A percentile compares a stretch with the other conserved stretches of the same genome.
phyloP scores from a whole-genome alignment of 2,888 invertebrate species.

The Colostygia pectinataria region DNA sequence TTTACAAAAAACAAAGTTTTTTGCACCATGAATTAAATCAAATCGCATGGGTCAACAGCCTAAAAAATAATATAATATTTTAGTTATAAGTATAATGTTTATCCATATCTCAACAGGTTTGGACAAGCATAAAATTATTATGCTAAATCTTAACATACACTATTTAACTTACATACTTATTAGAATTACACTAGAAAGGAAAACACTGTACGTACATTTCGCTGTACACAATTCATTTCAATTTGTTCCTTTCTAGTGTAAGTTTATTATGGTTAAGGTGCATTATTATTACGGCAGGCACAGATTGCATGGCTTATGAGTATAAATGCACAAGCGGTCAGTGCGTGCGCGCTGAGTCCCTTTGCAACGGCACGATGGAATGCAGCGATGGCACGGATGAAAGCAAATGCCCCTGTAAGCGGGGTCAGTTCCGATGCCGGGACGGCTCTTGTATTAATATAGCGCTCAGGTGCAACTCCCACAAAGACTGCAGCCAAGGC shows the following conservation, averaged over 20 bases:
- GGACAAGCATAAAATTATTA: too few species aligned
- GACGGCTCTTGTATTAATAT: constrained; percentile 86
- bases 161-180: background rate
- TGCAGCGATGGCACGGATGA: constrained; percentile 80
- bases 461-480: constrained; percentile 85
- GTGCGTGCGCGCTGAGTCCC: constrained; percentile 79
- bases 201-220: too few species aligned
- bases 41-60: too few species aligned
- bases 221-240: too few species aligned
- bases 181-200: background rate
- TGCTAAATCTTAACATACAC: constrained; percentile 2
- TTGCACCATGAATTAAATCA: background rate
- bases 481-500: constrained; percentile 81
- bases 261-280: constrained; percentile 65
- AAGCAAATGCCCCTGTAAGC: constrained; percentile 66
- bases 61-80: too few species aligned
- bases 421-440: constrained; percentile 82
- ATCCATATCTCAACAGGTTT: too few species aligned
- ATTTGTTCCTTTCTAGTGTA: constrained; percentile 28
- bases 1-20: background rate
- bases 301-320: constrained; percentile 79
- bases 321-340: constrained; percentile 86
- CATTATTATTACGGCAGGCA: constrained; percentile 71
- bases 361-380: constrained; percentile 79
- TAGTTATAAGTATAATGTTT: too few species aligned